Base-by-base conservation (phyloP, 2,888 invertebrate genomes). In the Hesperia comma region DNA sequence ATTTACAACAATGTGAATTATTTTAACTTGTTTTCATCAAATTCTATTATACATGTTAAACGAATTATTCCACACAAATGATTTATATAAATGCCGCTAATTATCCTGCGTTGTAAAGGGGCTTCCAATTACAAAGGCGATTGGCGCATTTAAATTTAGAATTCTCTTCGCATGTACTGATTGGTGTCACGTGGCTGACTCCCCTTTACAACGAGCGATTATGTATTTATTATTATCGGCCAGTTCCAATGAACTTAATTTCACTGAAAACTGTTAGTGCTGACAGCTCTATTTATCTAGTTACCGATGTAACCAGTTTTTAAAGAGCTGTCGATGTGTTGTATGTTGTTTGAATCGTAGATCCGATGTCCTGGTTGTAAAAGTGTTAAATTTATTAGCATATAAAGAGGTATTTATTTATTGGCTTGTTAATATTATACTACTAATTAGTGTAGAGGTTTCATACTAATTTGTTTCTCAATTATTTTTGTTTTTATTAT, bases 81-180 rank as follows among this genome's bases (percentile, higher is more conserved):
- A 32, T 41, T 58, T 58, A 19, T 41, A 21, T 63, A 63, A 56
- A 64, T 53, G 21, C 8, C 19, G 0, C 53, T 64, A 64, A 64
- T 64, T 58, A 58, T 58, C 58, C 41, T 15, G 40, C 10, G 32
- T 37, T 63, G 37, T 57, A 58, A 64, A 63, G 57, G 57, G 51
- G 51, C 26, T 17, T 51, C 51, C 53, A 58, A 56, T 63, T 57
- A 54, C 40, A 19, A 64, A 51, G 57, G 57, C 79, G 82, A 85
- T 84, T 83, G 83, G 84, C 71, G 72, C 69, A 75, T 84, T 84
- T 72, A 72, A 82, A 84, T 84, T 84, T 79, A 74, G 79, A 83
- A 83, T 81, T 77, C 63, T 49, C 75, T 67, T 66, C 69, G 70
- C 63, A 69, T 58, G 71, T 72, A 67, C 62, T 79, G 77, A 85